Base-by-base conservation (phyloP, 2,113 vertebrate genomes). In the Noctilio leporinus region DNA sequence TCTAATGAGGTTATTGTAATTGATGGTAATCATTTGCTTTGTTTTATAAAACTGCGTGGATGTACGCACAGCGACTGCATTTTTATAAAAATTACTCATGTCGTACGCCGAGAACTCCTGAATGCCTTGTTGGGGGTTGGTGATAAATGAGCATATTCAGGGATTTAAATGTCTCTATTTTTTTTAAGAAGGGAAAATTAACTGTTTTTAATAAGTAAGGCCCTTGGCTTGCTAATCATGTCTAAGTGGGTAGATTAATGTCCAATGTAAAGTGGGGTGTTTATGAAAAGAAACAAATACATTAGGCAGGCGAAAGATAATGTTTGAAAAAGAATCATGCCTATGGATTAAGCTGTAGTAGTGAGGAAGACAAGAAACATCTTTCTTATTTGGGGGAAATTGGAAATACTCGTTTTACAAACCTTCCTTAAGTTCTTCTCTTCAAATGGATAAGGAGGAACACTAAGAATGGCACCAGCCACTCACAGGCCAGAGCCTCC, bases 1-100 rank as follows among this genome's bases (percentile, higher is more conserved):
- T 99, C 98, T 97, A 97, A 98, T 95, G 97, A 98, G 98, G 98
- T 98, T 98, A 97, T 98, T 98, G 90, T 98, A 99, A 99, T 99
- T 98, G 98, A 99, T 98, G 97, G 97, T 97, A 98, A 99, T 99
- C 62, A 98, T 98, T 99, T 97, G 92, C 97, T 98, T 97, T 98
- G 98, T 98, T 98, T 98, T 97, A 97, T 97, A 98, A 98, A 98
- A 95, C 95, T 97, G 95, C 76, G 28, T 97, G 93, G 89, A 95
- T 96, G 84, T 89, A 93, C 55, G 77, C 83, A 96, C 89, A 95
- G 85, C 77, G 93, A 90, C 72, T 95, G 78, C 16, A 64, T 97
- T 97, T 97, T 96, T 93, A 51, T 95, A 57, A 96, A 97, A 97
- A 98, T 98, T 97, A 96, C 82, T 98, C 53, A 96, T 96, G 93